phyloP scores from a whole-genome alignment of 2,113 vertebrate species.

The Clarias batrachus region DNA sequence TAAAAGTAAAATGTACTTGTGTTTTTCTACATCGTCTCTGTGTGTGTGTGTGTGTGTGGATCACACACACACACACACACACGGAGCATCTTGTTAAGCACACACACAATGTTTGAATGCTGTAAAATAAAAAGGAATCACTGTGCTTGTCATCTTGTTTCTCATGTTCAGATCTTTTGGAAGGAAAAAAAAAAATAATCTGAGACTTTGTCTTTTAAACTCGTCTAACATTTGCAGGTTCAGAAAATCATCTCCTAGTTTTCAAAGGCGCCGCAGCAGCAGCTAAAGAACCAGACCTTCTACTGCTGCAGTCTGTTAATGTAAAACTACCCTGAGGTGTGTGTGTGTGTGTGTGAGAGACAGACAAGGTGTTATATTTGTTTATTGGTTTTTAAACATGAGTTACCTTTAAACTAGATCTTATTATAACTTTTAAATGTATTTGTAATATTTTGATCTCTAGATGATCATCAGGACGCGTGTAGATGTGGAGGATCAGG shows the following conservation, averaged over 20 bases:
- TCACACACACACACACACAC: background rate
- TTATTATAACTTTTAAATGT: background rate
- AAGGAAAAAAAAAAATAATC: too few relatives aligned
- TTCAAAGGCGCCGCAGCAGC: too few relatives aligned
- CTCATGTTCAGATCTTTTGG: background rate
- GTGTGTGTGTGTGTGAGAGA: background rate
- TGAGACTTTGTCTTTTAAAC: too few relatives aligned
- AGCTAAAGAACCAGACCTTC: too few relatives aligned
- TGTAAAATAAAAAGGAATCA: slow-evolving; percentile 45
- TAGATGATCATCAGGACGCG: background rate
- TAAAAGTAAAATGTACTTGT: background rate
- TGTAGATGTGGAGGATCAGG: background rate
- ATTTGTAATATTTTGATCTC: background rate
- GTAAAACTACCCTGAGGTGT: too few relatives aligned
- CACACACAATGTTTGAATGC: slow-evolving; percentile 28
- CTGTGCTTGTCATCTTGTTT: background rate
- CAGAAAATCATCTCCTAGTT: too few relatives aligned
- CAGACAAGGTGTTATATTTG: background rate
- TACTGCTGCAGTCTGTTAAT: too few relatives aligned
- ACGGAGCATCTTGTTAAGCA: background rate
- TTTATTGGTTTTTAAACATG: background rate
- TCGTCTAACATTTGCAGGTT: too few relatives aligned
- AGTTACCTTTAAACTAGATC: background rate
- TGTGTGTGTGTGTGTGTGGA: background rate
- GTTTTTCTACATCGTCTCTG: background rate